Evolutionary conservation across 2,888 invertebrate species (phyloP).

Genomic region (Poecilobothrus nobilitatus): DNA sequence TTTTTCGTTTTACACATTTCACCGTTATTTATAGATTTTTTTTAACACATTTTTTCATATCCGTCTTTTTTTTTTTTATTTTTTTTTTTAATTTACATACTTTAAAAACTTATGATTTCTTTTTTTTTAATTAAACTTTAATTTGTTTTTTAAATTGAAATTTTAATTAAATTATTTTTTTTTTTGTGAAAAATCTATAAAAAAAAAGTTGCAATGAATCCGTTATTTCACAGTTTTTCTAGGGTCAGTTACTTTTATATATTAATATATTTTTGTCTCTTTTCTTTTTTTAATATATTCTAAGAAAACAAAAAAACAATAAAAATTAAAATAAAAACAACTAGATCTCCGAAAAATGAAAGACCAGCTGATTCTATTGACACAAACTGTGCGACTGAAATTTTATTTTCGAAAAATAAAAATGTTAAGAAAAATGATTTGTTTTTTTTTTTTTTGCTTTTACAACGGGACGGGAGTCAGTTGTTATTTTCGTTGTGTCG

Average conservation of each 20-base stretch:
- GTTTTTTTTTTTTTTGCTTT: too few species aligned
- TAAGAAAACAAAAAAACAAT: background rate
- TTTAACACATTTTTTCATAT: background rate
- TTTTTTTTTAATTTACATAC: background rate
- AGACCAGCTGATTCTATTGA: constrained; percentile 10
- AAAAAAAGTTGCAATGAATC: background rate
- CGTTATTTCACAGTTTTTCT: constrained; percentile 2
- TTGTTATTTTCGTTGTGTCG: too few species aligned
- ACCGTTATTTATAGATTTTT: background rate
- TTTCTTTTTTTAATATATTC: background rate
- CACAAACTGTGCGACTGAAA: constrained; percentile 8
- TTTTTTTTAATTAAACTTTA: too few species aligned
- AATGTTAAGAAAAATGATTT: too few species aligned
- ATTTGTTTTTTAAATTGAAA: too few species aligned
- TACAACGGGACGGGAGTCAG: too few species aligned
- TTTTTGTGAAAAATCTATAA: constrained; percentile 3
- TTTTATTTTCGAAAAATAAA: background rate
- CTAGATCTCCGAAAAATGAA: background rate
- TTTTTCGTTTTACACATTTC: background rate
- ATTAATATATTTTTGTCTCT: background rate
- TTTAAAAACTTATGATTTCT: too few species aligned
- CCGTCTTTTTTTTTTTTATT: background rate
- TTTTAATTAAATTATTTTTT: background rate
- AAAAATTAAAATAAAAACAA: background rate
- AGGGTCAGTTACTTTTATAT: background rate